Conservation (phyloP, 2,888 invertebrate genomes). For the Syritta pipiens region DNA sequence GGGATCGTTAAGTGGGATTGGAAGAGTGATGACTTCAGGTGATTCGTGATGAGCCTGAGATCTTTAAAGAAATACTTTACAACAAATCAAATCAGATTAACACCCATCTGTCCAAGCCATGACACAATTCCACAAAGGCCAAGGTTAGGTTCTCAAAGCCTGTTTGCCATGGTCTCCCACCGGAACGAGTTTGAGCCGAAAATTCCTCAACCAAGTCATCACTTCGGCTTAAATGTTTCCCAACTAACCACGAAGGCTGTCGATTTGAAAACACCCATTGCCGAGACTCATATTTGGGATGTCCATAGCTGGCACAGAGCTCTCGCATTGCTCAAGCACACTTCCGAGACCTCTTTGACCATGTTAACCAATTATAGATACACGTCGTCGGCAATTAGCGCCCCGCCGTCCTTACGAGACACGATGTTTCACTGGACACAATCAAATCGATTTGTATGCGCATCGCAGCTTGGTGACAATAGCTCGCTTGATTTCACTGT, state of each 20-base stretch:
- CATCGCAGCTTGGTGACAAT: conserved; percentile 22
- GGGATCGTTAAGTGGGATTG: conserved; percentile 5
- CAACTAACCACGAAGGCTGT: too few species aligned
- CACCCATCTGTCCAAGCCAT: background rate
- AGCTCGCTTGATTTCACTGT: conserved; percentile 54
- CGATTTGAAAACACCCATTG: too few species aligned
- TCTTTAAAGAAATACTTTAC: too few species aligned
- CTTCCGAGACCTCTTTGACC: conserved; percentile 54
- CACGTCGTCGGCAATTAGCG: conserved; percentile 37
- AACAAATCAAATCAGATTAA: background rate
- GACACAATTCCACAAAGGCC: background rate
- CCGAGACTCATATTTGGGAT: too few species aligned
- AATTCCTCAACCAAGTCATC: too few species aligned
- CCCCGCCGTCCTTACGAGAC: conserved; percentile 31
- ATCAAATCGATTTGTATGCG: conserved; percentile 45
- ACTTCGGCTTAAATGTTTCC: too few species aligned
- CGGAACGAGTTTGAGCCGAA: background rate
- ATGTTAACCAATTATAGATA: conserved; percentile 43
- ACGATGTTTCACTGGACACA: background rate
- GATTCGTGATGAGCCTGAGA: too few species aligned
- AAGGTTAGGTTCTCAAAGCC: too few species aligned
- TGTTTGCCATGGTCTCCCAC: too few species aligned
- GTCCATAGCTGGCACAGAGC: too few species aligned
- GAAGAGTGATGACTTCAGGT: background rate
- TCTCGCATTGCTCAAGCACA: too few species aligned